Conservation (phyloP, 2,888 invertebrate species). For the Arctia plantaginis region DNA sequence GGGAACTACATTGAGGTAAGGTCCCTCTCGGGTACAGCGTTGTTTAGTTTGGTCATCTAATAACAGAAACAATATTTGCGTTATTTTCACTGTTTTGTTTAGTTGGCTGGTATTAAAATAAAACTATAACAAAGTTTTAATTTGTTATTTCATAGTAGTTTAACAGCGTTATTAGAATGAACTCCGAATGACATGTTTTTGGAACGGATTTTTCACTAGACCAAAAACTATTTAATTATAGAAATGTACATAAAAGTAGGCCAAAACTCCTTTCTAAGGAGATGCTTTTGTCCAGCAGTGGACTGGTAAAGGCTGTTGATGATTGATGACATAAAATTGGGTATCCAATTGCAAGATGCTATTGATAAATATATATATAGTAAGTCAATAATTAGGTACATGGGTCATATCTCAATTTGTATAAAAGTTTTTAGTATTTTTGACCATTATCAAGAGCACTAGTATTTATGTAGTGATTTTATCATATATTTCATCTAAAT, state of each 20-base stretch:
- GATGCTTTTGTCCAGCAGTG: too few species aligned
- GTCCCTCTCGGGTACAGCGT: slow-evolving; percentile 29
- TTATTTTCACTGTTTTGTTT: slow-evolving; percentile 34
- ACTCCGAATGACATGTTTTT: neutral
- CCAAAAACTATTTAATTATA: neutral
- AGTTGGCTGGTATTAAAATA: slow-evolving; percentile 21
- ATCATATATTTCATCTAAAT: too few species aligned
- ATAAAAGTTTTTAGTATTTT: too few species aligned
- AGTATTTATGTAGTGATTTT: too few species aligned
- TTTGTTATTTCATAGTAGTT: neutral
- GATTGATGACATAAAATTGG: too few species aligned
- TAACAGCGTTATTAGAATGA: neutral
- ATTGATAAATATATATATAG: too few species aligned
- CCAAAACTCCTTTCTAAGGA: too few species aligned
- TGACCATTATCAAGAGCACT: too few species aligned
- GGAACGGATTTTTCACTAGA: neutral
- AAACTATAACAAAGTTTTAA: slow-evolving; percentile 4
- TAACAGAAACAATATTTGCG: slow-evolving; percentile 43
- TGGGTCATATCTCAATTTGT: too few species aligned
- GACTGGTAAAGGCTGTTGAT: too few species aligned
- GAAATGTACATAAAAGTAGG: neutral
- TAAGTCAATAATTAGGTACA: too few species aligned
- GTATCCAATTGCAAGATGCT: too few species aligned
- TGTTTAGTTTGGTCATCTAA: slow-evolving; percentile 47
- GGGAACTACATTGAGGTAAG: slow-evolving; percentile 51